A percentile compares a stretch with the other conserved stretches of the same genome.
phyloP scores from a whole-genome alignment of 2,113 vertebrate species.

The Chaetops frenatus region DNA sequence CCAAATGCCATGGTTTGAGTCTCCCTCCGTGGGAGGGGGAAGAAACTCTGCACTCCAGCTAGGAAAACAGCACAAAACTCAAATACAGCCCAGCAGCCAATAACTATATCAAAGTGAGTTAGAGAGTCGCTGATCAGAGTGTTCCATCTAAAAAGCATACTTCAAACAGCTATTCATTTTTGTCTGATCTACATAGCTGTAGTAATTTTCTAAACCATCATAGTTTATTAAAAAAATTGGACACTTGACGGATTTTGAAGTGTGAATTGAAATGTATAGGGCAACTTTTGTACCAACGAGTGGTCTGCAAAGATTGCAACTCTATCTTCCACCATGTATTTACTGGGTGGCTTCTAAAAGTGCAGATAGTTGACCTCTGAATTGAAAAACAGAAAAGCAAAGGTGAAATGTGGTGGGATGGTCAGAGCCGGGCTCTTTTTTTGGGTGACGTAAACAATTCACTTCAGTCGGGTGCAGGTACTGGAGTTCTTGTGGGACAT shows the following conservation, averaged over 20 bases:
- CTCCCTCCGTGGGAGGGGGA: not conserved
- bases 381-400: not conserved
- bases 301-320: not conserved
- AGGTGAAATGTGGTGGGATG: not conserved
- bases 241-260: not conserved
- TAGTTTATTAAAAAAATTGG: not conserved
- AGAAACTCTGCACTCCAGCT: not conserved
- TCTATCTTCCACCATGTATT: not conserved
- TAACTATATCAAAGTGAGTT: not conserved
- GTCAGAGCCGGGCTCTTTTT: not conserved
- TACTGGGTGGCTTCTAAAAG: not conserved
- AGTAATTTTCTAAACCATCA: not conserved
- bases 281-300: not conserved
- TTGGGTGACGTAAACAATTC: not conserved
- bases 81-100: not conserved
- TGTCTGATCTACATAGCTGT: not conserved
- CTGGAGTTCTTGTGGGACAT: not conserved
- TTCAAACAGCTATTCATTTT: not conserved
- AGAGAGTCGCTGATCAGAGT: not conserved
- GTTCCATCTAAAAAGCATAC: not conserved
- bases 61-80: not conserved
- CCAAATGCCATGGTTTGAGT: not conserved
- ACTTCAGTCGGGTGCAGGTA: not conserved
- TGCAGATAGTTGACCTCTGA: not conserved
- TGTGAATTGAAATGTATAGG: not conserved